Conservation (phyloP, 2,888 invertebrate species). For the Agrotis segetum region DNA sequence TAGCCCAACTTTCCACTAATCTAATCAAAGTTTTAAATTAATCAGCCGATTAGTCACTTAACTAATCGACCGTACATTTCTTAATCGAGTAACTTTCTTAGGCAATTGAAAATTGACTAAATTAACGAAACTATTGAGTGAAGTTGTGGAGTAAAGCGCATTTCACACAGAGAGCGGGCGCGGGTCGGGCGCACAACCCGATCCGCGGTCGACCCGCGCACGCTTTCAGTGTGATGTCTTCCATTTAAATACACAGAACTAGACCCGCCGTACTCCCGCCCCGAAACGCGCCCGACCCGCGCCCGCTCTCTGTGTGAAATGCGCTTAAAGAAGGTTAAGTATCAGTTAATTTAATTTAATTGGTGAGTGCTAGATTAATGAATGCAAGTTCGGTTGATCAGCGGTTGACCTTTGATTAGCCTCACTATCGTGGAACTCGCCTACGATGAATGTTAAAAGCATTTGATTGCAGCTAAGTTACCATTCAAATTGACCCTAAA, state of each 20-base stretch:
- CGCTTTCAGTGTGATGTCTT: too few species aligned
- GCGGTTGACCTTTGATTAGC: slow-evolving; percentile 68
- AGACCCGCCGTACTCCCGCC: too few species aligned
- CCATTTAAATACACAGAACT: too few species aligned
- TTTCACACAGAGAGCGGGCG: too few species aligned
- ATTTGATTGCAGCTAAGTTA: not conserved
- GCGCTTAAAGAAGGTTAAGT: slow-evolving; percentile 64
- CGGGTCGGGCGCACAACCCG: too few species aligned
- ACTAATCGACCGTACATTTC: slow-evolving; percentile 36
- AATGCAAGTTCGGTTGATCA: slow-evolving; percentile 58
- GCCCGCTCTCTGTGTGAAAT: too few species aligned
- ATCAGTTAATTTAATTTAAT: slow-evolving; percentile 59
- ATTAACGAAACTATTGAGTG: slow-evolving; percentile 35
- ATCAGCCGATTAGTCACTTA: slow-evolving; percentile 36
- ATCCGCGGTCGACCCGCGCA: too few species aligned
- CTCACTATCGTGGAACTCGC: slow-evolving; percentile 38
- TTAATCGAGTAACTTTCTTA: slow-evolving; percentile 39
- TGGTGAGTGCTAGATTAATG: slow-evolving; percentile 60
- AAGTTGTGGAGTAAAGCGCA: slow-evolving; percentile 37
- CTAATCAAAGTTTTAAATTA: slow-evolving; percentile 52
- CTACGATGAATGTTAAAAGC: slow-evolving; percentile 21
- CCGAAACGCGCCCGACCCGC: too few species aligned
- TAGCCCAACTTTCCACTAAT: slow-evolving; percentile 36
- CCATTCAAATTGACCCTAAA: not conserved
- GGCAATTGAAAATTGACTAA: slow-evolving; percentile 35